Conservation (phyloP, 2,797 vertebrate species). For the Crax fasciolata region DNA sequence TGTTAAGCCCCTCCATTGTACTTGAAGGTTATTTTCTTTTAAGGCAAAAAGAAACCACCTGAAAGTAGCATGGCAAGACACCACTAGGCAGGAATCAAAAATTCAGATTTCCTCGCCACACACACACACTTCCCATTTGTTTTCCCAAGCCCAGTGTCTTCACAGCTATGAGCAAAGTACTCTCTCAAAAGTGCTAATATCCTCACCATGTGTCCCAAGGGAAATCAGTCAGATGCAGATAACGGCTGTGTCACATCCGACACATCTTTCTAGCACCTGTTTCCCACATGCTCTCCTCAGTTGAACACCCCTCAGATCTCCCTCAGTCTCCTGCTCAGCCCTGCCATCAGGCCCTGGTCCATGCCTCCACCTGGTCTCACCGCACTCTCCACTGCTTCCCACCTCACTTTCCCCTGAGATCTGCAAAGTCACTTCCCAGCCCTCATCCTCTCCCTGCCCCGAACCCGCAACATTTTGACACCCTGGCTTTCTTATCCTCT, state of each 20-base stretch:
- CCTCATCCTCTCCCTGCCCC: not conserved
- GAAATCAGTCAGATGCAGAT: conserved; percentile 6
- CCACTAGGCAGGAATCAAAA: not conserved
- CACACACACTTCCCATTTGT: conserved; percentile 38
- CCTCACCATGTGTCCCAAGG: conserved; percentile 4
- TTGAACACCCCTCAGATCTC: not conserved
- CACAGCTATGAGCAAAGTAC: conserved; percentile 40
- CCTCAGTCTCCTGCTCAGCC: not conserved
- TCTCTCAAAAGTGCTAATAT: conserved; percentile 29
- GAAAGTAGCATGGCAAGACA: not conserved
- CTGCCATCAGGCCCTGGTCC: not conserved
- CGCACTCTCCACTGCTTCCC: not conserved
- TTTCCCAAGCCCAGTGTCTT: conserved; percentile 35
- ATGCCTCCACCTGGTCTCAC: not conserved
- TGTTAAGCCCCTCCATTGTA: conserved; percentile 22
- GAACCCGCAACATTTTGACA: accelerated
- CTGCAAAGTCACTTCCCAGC: not conserved
- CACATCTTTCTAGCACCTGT: conserved; percentile 16
- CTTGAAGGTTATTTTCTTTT: conserved; percentile 10
- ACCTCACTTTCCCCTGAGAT: not conserved
- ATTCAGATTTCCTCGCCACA: conserved; percentile 5
- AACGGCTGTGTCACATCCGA: not conserved
- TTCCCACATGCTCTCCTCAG: not conserved
- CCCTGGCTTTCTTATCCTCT: not conserved
- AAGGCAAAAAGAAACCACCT: conserved; percentile 3